Base-by-base conservation (phyloP, 1,140 invertebrate genomes). In the Vanessa atalanta region DNA sequence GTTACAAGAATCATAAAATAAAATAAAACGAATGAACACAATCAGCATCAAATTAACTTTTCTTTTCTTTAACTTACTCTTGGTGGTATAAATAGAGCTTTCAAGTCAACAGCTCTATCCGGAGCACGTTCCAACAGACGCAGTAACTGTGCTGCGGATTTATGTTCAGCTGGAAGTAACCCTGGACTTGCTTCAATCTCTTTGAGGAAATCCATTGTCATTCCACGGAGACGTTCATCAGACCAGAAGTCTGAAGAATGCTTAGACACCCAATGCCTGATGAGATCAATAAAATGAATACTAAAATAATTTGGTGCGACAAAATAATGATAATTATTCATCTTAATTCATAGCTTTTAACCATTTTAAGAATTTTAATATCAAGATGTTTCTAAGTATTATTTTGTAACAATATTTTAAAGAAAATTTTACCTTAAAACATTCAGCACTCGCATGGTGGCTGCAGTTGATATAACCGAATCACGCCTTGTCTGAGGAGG, bases 371-470 rank as follows among this genome's bases (percentile, higher is more conserved):
- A 31, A 15, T 48, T 15, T 48, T 48, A n/a, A 7, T 48, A 7
- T 48, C 1, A 48, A 48, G 47, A 48, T 15, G 63, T 69, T 23
- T 57, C 53, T n/a, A 2, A 55, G 6, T 13, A 23, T 7, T 20
- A 55, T 55, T 23, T 55, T 47, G 15, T 50, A 64, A 73, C 12
- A 61, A 31, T 31, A 31, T 31, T 31, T 31, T 4, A 31, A 31
- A 31, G 26, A 0, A 55, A 15, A 20, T 23, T 12, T 66, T 43
- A 75, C 90, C 97, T 95, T 15, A 98, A 92, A 1, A 99, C 97
- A 89, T 98, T 98, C 0, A 99, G 93, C 0, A 99, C 98, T 79
- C 98, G 91, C 97, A 98, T 98, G 0, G 97, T 98, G 31, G 97
- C 97, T 26, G 98, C 98, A 3, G 97, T 98, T 47, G 96, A 98